Evolutionary conservation across 2,888 invertebrate species (phyloP), one percentile per base, ranked within the genome.

Genomic region (Hoplodrina ambigua): DNA sequence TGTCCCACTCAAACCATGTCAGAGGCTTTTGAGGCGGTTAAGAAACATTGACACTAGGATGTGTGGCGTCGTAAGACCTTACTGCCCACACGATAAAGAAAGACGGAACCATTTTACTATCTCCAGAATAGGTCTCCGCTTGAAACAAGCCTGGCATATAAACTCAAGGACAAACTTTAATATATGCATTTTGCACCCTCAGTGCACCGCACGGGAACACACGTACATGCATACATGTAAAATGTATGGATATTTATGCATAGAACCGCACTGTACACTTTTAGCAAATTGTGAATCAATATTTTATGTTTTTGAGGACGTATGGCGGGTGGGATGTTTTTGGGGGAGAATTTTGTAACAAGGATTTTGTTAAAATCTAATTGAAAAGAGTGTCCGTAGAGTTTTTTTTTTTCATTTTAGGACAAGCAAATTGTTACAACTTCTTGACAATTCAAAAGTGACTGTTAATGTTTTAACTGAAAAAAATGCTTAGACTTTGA

Each of bases 141-240:
- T 59, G 63, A 44, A 76, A 83, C 86, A 75, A 80, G 69, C 73
- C 67, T 72, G 41, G 89, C 85, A 88, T 89, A 87, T 86, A 83
- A 87, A 87, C 85, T 85, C 70, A 69, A 75, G 78, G 69, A 78
- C 75, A 67, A 81, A 75, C 71, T 84, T 85, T 90, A 90, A 90
- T 90, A 87, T 89, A 89, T 90, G 89, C 89, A 87, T 85, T 86
- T 85, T 85, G 85, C 82, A 81, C 80, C 84, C 78, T 54, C 70
- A 70, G 73, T 79, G 77, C 78, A 76, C 72, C 71, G 46, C 50
- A 61, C 60, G 69, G 59, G 50, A 30, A 49, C 68, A 55, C 17
- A 56, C 25, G 46, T 33, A 41, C 30, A 69, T 61, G 75, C 73
- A 59, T 53, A 63, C 73, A 82, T 75, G 76, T 72, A 76, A 68